phyloP scores from a whole-genome alignment of 2,113 vertebrate species.

The Limnothrissa miodon region DNA sequence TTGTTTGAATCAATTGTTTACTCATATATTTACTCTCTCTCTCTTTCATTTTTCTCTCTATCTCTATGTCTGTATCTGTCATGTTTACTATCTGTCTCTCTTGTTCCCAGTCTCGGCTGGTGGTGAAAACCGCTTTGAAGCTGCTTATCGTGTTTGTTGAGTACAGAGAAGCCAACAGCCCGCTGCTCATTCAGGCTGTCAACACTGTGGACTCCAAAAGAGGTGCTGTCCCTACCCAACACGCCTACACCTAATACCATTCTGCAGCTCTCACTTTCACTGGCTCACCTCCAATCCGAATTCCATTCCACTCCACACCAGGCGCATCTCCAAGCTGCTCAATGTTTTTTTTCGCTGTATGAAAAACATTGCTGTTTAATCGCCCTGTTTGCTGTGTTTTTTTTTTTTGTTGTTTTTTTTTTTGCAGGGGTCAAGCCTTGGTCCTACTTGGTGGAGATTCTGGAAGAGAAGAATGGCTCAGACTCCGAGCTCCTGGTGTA shows the following conservation, averaged over 20 bases:
- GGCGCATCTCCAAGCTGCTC: background rate
- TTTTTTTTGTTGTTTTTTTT: background rate
- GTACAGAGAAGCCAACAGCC: conserved; percentile 84
- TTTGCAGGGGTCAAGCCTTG: conserved; percentile 75
- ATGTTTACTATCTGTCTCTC: background rate
- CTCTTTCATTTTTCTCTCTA: background rate
- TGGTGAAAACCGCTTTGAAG: conserved; percentile 92
- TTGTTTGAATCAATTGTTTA: background rate
- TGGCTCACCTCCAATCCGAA: background rate
- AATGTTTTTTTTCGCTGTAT: background rate
- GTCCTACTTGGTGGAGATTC: conserved; percentile 80
- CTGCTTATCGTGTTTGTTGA: conserved; percentile 96
- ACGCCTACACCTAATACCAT: background rate
- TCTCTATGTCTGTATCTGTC: background rate
- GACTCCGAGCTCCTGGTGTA: conserved; percentile 88
- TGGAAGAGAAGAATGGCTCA: conserved; percentile 81
- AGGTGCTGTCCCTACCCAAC: conserved; percentile 61
- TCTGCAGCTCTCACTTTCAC: background rate
- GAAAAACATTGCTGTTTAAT: too few species aligned
- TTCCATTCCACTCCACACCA: background rate
- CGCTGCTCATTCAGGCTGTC: conserved; percentile 80
- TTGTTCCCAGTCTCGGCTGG: conserved; percentile 82
- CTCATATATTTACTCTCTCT: too few species aligned
- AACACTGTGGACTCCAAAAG: conserved; percentile 75
- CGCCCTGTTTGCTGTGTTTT: too few species aligned